Conservation (phyloP, 2,113 vertebrate genomes). For the Phalacrocorax aristotelis region DNA sequence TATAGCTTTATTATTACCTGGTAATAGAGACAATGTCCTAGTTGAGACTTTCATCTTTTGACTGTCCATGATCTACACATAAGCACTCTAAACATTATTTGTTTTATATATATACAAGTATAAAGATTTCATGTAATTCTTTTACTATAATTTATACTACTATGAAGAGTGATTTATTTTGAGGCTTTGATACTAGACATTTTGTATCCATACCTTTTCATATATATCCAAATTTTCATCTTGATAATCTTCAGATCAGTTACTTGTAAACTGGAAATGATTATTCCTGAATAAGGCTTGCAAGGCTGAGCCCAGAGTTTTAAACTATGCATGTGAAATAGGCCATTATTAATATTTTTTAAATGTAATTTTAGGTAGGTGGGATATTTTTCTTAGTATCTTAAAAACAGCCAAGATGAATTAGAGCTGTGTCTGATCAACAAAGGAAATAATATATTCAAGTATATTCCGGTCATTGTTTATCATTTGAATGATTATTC, state of each 20-base stretch:
- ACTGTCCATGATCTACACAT: neutral
- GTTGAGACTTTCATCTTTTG: neutral
- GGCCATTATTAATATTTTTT: neutral
- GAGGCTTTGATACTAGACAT: neutral
- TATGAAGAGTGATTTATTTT: neutral
- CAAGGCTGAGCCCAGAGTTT: neutral
- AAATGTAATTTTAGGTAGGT: neutral
- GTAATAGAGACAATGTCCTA: neutral
- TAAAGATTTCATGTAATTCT: neutral
- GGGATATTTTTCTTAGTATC: neutral
- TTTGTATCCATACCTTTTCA: neutral
- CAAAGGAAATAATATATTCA: slow-evolving; percentile 38
- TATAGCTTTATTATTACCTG: neutral
- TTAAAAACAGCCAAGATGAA: slow-evolving; percentile 3
- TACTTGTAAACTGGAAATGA: neutral
- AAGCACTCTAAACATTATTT: neutral
- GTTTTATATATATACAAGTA: neutral
- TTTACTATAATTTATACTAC: neutral
- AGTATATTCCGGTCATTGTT: neutral
- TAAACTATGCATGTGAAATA: neutral
- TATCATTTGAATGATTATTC: slow-evolving; percentile 45
- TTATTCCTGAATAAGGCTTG: neutral
- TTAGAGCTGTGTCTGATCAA: neutral
- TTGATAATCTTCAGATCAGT: neutral
- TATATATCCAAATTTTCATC: neutral